phyloP scores from a whole-genome alignment of 2,113 vertebrate species.

The Anarhynchus alexandrinus region DNA sequence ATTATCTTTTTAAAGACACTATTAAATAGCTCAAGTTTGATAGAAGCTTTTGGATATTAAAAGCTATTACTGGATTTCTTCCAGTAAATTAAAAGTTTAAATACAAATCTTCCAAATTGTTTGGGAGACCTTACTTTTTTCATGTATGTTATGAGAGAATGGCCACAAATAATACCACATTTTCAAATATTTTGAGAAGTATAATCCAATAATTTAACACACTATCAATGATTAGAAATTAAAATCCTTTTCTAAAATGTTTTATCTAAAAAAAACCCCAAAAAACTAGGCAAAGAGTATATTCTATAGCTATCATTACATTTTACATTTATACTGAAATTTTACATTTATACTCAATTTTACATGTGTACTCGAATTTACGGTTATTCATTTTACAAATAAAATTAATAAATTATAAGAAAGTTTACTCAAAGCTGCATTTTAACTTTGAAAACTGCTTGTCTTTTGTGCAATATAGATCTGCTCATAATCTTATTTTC shows the following conservation, averaged over 20 bases:
- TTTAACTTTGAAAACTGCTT: background rate
- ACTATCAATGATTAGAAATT: background rate
- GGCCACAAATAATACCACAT: background rate
- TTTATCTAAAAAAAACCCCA: background rate
- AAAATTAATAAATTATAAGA: background rate
- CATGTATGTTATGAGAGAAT: background rate
- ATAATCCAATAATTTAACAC: background rate
- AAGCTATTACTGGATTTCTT: background rate
- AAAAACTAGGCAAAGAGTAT: background rate
- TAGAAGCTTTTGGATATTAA: background rate
- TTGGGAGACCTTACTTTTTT: background rate
- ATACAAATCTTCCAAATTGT: background rate
- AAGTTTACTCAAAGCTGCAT: background rate
- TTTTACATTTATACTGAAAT: background rate
- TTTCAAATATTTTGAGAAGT: background rate
- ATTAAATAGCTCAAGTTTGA: background rate
- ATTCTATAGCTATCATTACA: background rate
- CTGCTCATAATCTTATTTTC: background rate
- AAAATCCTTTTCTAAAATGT: background rate
- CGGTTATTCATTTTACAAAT: background rate
- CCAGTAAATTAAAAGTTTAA: background rate
- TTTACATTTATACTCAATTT: background rate
- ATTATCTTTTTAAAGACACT: background rate
- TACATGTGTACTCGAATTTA: background rate
- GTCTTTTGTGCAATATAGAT: background rate